Conservation (phyloP, 2,888 invertebrate species). For the Phrixothrix hirtus region DNA sequence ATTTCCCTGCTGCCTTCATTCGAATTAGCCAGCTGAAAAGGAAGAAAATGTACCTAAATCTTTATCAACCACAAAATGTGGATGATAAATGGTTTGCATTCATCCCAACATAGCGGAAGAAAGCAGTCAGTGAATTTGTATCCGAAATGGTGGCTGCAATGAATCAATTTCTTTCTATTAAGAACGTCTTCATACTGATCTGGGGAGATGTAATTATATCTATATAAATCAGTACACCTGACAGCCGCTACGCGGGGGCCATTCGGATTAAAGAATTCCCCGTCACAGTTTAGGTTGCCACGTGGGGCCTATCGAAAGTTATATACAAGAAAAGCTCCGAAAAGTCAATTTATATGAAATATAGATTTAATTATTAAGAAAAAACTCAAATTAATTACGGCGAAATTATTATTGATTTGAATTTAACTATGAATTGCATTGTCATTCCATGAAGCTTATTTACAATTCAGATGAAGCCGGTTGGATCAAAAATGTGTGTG, state of each 20-base stretch:
- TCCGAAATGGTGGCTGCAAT: slow-evolving; percentile 41
- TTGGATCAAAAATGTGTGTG: too few species aligned
- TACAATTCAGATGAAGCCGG: too few species aligned
- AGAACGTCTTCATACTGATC: slow-evolving; percentile 43
- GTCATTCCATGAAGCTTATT: too few species aligned
- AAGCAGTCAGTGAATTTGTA: slow-evolving; percentile 50
- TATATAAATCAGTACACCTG: slow-evolving; percentile 52
- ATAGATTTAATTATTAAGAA: not conserved
- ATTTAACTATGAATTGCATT: too few species aligned
- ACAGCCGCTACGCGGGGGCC: slow-evolving; percentile 43
- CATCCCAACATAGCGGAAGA: slow-evolving; percentile 46
- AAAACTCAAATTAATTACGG: too few species aligned
- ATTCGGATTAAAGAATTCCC: slow-evolving; percentile 37
- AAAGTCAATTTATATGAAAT: slow-evolving; percentile 16
- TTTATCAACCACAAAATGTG: slow-evolving; percentile 55
- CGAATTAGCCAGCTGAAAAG: slow-evolving; percentile 51
- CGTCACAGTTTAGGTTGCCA: slow-evolving; percentile 23
- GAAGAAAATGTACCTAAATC: slow-evolving; percentile 54
- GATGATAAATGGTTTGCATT: slow-evolving; percentile 55
- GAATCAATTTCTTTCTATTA: slow-evolving; percentile 51
- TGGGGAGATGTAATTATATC: slow-evolving; percentile 53
- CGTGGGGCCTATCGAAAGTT: slow-evolving; percentile 14
- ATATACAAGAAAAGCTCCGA: not conserved
- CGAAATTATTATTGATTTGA: too few species aligned
- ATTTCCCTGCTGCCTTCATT: slow-evolving; percentile 47